Evolutionary conservation across 2,113 vertebrate species (phyloP).

Genomic region (Cephalophus harveyi): DNA sequence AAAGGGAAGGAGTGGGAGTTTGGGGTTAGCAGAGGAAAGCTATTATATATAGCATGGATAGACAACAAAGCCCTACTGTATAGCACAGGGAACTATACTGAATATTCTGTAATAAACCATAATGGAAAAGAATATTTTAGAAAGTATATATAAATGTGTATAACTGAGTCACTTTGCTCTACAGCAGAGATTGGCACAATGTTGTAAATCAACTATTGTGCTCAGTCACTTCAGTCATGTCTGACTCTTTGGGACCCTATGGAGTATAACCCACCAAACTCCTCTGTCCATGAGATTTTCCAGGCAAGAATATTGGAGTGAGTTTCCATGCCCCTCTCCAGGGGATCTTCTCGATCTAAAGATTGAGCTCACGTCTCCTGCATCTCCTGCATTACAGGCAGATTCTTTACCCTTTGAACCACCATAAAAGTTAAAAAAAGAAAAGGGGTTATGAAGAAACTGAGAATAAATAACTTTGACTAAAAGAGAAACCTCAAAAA

Average conservation of each 20-base stretch:
- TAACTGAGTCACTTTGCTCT: background rate
- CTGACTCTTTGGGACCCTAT: background rate
- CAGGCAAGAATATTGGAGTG: background rate
- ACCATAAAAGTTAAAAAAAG: background rate
- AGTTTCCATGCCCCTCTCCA: background rate
- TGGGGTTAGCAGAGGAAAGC: background rate
- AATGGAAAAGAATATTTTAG: background rate
- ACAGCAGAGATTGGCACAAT: background rate
- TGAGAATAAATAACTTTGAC: background rate
- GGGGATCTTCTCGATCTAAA: background rate
- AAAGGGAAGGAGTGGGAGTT: background rate
- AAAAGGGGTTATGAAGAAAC: background rate
- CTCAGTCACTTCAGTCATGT: background rate
- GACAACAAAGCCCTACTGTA: background rate
- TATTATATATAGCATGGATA: background rate
- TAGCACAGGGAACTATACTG: background rate
- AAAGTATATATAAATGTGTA: background rate
- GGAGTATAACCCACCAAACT: background rate
- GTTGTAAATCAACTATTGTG: background rate
- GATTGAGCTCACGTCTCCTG: background rate
- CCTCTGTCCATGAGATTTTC: background rate
- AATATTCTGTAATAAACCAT: background rate
- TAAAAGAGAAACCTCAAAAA: background rate
- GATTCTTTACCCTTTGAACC: background rate
- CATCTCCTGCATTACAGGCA: background rate